Conservation (phyloP, 2,113 vertebrate species). For the Aegypius monachus region DNA sequence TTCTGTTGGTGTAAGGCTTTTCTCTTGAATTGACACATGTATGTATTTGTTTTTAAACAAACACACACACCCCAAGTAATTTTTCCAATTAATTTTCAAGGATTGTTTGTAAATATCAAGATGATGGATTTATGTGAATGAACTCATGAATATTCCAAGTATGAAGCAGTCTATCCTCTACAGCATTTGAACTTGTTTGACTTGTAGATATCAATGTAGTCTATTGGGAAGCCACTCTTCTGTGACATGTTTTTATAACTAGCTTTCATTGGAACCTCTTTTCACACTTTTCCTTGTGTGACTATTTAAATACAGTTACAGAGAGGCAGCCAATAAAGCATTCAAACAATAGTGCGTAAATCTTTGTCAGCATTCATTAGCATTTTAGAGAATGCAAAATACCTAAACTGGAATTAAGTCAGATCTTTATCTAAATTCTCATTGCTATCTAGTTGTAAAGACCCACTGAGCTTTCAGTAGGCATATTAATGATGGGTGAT, state of each 20-base stretch:
- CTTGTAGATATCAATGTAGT: conserved; percentile 4
- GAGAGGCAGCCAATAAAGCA: not conserved
- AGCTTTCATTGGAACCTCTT: not conserved
- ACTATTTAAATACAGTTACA: not conserved
- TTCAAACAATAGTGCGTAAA: not conserved
- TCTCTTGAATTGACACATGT: not conserved
- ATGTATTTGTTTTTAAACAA: not conserved
- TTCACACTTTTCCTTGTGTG: not conserved
- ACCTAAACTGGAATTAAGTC: not conserved
- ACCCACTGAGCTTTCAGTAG: not conserved
- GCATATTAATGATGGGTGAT: not conserved
- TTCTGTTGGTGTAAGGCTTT: not conserved
- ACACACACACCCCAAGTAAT: not conserved
- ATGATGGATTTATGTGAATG: not conserved
- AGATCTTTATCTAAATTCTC: not conserved
- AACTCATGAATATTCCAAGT: conserved; percentile 21
- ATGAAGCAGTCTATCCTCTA: not conserved
- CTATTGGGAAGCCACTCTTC: not conserved
- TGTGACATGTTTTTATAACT: conserved; percentile 38
- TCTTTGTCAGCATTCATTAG: not conserved
- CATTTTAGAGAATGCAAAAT: not conserved
- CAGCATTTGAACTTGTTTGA: conserved; percentile 34
- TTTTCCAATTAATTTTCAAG: not conserved
- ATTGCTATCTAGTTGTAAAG: not conserved
- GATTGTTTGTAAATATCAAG: not conserved